phyloP scores from a whole-genome alignment of 2,113 vertebrate genomes.

The Spilogale gracilis region DNA sequence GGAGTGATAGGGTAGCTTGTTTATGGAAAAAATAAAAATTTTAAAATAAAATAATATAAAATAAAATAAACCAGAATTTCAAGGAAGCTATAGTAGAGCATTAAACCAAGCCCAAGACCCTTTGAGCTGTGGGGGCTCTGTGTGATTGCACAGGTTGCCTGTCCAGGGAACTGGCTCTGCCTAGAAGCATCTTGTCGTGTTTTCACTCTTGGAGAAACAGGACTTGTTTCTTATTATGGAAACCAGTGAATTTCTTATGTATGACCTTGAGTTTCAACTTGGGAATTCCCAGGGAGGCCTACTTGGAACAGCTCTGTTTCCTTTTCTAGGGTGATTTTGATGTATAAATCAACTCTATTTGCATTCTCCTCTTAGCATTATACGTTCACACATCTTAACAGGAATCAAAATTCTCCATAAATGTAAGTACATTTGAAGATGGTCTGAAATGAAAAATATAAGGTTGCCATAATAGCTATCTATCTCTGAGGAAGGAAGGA shows the following conservation, averaged over 20 bases:
- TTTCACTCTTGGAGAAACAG: background rate
- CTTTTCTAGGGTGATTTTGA: background rate
- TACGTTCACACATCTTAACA: background rate
- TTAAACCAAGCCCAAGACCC: background rate
- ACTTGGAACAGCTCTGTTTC: background rate
- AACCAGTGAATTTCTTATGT: background rate
- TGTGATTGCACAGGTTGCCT: fast-evolving
- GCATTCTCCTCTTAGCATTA: background rate
- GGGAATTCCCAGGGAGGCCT: background rate
- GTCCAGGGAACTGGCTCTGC: background rate
- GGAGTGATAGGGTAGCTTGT: too few relatives aligned
- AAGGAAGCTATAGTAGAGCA: background rate
- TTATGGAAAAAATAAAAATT: too few relatives aligned
- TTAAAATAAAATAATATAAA: too few relatives aligned
- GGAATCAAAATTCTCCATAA: background rate
- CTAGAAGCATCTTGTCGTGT: background rate
- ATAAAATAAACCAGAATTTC: too few relatives aligned
- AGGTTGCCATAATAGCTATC: background rate
- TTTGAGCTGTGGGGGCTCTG: background rate
- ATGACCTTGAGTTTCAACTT: background rate
- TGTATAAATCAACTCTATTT: background rate
- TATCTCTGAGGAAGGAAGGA: background rate
- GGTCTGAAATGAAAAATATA: background rate
- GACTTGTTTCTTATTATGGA: background rate
- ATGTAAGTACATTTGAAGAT: background rate